phyloP scores from a whole-genome alignment of 1,140 invertebrate genomes.

The Thalassaphorura encarpata region DNA sequence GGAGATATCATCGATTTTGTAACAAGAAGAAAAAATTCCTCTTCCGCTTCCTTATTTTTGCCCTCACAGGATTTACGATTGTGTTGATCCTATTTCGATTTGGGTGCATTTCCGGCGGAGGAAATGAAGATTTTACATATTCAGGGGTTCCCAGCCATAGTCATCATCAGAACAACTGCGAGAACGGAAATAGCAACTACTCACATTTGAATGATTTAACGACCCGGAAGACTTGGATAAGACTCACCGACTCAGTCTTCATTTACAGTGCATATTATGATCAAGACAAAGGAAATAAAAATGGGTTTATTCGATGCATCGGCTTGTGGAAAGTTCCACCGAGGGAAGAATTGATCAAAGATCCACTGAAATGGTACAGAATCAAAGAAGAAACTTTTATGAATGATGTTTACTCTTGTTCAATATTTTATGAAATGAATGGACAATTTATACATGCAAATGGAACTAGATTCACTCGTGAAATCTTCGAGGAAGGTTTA shows the following conservation, averaged over 20 bases:
- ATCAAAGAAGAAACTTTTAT: conserved; percentile 20
- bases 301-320: conserved; percentile 14
- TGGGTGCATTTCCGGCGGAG: too few species aligned
- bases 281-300: background rate
- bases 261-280: conserved; percentile 29
- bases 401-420: conserved; percentile 9
- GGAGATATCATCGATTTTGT: too few species aligned
- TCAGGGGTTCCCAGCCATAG: too few species aligned
- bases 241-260: conserved; percentile 21
- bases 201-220: too few species aligned
- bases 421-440: conserved; percentile 12
- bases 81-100: too few species aligned
- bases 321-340: conserved; percentile 18
- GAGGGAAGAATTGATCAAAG: background rate
- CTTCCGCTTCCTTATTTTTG: too few species aligned
- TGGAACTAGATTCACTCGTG: conserved; percentile 9
- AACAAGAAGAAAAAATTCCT: too few species aligned
- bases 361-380: conserved; percentile 16
- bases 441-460: background rate
- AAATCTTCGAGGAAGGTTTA: conserved; percentile 29
- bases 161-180: too few species aligned
- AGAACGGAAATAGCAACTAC: too few species aligned
- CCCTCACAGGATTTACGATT: too few species aligned
- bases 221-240: conserved; percentile 18
- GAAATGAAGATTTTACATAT: too few species aligned